Conservation (phyloP, 2,888 invertebrate genomes). For the Andrena minutula region DNA sequence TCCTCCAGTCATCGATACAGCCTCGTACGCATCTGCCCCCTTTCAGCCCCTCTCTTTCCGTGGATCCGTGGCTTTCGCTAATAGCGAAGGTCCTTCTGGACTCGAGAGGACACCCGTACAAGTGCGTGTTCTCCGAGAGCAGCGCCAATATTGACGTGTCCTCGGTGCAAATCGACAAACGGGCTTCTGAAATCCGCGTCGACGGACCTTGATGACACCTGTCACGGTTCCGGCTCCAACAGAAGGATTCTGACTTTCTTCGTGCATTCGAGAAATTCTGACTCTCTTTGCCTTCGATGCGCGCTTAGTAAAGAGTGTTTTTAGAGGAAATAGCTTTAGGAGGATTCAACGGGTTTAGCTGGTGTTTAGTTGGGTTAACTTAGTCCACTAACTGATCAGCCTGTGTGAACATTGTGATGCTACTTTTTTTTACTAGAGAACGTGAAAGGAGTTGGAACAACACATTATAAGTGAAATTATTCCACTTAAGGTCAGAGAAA, state of each 20-base stretch:
- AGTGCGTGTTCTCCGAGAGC: constrained; percentile 73
- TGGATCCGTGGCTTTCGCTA: constrained; percentile 38
- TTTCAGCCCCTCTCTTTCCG: constrained; percentile 8
- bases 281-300: not conserved
- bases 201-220: constrained; percentile 47
- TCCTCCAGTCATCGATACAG: constrained; percentile 10
- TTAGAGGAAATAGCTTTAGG: not conserved
- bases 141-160: constrained; percentile 75
- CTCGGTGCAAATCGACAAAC: constrained; percentile 73
- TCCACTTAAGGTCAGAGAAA: too few species aligned
- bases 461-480: too few species aligned
- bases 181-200: constrained; percentile 64
- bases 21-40: not conserved
- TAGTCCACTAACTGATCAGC: not conserved
- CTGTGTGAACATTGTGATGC: too few species aligned
- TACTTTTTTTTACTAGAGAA: too few species aligned
- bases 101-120: constrained; percentile 65
- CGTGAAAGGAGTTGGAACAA: too few species aligned
- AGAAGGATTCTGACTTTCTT: not conserved
- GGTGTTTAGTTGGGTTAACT: not conserved
- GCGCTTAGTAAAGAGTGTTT: not conserved
- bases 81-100: constrained; percentile 61
- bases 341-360: not conserved
- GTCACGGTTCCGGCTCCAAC: constrained; percentile 21
- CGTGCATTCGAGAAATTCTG: not conserved